Conservation (phyloP, 2,888 invertebrate genomes). For the Eurytoma adleriae region DNA sequence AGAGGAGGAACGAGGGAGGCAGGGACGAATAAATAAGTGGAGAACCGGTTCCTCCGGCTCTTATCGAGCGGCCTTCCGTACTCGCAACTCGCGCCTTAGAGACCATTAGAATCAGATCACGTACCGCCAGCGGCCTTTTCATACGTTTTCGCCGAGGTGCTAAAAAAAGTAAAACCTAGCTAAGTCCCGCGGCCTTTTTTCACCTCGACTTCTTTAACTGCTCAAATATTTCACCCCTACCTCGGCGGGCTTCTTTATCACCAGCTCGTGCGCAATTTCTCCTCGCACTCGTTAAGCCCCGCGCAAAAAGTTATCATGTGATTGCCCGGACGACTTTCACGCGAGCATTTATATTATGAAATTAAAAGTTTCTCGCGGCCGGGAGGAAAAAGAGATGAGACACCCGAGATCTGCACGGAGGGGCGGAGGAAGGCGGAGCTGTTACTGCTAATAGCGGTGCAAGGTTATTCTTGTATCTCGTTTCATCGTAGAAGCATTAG, state of each 20-base stretch:
- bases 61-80: slow-evolving; percentile 44
- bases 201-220: slow-evolving; percentile 27
- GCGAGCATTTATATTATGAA: no score
- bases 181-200: not conserved
- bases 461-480: not conserved
- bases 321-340: no score
- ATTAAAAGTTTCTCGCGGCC: no score
- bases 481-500: not conserved
- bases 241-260: slow-evolving; percentile 1
- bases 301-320: no score
- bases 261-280: not conserved
- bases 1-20: slow-evolving; percentile 9
- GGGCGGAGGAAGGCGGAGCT: no score
- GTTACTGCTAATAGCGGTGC: not conserved
- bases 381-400: no score
- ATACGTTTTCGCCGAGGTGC: slow-evolving; percentile 9
- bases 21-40: slow-evolving; percentile 13
- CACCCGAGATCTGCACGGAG: no score
- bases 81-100: not conserved
- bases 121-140: slow-evolving; percentile 6
- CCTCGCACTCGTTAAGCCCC: no score
- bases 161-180: not conserved
- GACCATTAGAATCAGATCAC: slow-evolving; percentile 51
- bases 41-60: slow-evolving; percentile 31
- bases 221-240: slow-evolving; percentile 41